Conservation (phyloP, 2,888 invertebrate genomes). For the Syrista parreyssii region DNA sequence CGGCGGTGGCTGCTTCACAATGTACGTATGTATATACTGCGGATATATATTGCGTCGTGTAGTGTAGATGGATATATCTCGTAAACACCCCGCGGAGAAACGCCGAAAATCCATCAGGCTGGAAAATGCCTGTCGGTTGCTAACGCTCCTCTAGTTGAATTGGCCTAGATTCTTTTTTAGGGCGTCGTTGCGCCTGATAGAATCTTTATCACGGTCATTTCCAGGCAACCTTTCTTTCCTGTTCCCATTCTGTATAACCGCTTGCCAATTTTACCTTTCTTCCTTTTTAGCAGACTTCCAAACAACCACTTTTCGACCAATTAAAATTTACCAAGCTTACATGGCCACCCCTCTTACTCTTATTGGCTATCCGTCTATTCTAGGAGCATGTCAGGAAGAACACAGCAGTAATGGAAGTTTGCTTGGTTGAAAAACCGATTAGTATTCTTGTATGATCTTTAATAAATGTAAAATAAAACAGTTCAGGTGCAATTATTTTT, state of each 20-base stretch:
- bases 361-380: background rate
- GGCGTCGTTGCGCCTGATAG: background rate
- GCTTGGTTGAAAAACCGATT: background rate
- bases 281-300: background rate
- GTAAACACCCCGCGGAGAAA: background rate
- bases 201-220: background rate
- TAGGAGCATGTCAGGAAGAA: background rate
- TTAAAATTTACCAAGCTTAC: background rate
- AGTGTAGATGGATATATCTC: background rate
- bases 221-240: background rate
- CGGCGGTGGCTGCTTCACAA: background rate
- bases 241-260: background rate
- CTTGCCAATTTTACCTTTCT: background rate
- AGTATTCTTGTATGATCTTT: background rate
- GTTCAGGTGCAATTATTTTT: background rate
- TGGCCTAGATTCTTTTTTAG: background rate
- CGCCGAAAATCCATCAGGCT: background rate
- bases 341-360: background rate
- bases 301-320: background rate
- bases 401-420: background rate
- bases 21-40: background rate
- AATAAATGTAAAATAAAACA: background rate
- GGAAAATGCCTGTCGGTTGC: background rate
- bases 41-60: background rate
- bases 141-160: background rate